phyloP scores from a whole-genome alignment of 2,888 invertebrate genomes.

The Drosophila paranaensis region DNA sequence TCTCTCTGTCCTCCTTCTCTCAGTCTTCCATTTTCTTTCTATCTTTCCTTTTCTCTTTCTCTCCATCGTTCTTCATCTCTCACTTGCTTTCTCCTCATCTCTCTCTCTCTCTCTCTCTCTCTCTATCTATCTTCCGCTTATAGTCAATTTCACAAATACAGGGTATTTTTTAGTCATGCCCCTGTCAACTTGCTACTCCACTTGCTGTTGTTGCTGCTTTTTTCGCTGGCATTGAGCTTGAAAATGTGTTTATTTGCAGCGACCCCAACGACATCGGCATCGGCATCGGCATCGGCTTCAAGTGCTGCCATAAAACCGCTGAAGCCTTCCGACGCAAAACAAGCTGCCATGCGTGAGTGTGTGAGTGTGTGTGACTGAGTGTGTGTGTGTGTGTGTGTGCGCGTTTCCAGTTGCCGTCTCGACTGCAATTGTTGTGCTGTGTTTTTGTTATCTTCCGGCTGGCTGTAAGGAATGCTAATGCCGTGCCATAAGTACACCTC shows the following conservation, averaged over 20 bases:
- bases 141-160: neutral
- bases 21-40: too few species aligned
- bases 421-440: slow-evolving; percentile 69
- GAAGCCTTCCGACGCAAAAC: slow-evolving; percentile 71
- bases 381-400: too few species aligned
- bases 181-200: neutral
- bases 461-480: slow-evolving; percentile 77
- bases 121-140: too few species aligned
- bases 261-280: slow-evolving; percentile 41
- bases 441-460: slow-evolving; percentile 72
- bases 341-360: slow-evolving; percentile 53
- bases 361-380: slow-evolving; percentile 8
- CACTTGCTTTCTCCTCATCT: neutral
- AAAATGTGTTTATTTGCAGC: slow-evolving; percentile 79
- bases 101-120: neutral
- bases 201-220: slow-evolving; percentile 26
- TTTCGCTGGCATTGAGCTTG: slow-evolving; percentile 75
- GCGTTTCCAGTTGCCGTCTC: slow-evolving; percentile 31
- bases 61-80: neutral
- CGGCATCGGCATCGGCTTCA: slow-evolving; percentile 43
- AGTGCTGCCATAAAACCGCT: slow-evolving; percentile 79
- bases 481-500: slow-evolving; percentile 74
- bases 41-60: neutral
- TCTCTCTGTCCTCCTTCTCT: too few species aligned
- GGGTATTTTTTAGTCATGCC: neutral